Evolutionary conservation across 2,888 invertebrate species (phyloP), one percentile per base, ranked within the genome.

Genomic region (Mayetiola destructor): DNA sequence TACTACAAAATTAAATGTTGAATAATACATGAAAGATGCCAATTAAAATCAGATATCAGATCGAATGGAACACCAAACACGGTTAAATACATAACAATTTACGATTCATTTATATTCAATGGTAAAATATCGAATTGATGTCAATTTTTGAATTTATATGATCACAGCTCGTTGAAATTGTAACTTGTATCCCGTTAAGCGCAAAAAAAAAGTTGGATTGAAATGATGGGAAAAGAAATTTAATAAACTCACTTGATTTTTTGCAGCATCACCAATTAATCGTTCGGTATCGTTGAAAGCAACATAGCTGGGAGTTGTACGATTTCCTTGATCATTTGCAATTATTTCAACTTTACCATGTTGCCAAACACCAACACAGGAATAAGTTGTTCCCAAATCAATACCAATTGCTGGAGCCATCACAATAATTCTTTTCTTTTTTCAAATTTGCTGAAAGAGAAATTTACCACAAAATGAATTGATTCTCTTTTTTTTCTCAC

Each of bases 371-470:
- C 86, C 88, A 53, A 88, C 87, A 67, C 87, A 86, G 35, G 88
- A 89, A 71, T 88, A 90, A 8, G 90, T 91, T 36, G 90, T 91
- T 64, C 90, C 91, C 68, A 91, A 77, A 76, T 88, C 87, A 64
- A 88, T 91, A 64, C 86, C 86, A 65, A 86, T 76, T 63, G 81
- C 81, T 62, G 78, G 76, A 64, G 71, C 36, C 36, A 36, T 67
- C 66, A 77, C 70, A n/a, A 56, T 64, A 69, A 69, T 71, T 60
- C 62, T 64, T 48, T 21, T 30, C 59, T 30, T 21, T 9, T 32
- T 32, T 6, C 32, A 32, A 32, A 32, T 32, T 32, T 12, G 12
- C 12, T 6, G 12, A 32, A 32, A 32, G 12, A 32, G 6, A 32
- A 32, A 32, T 32, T 12, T 32, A 12, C 32, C 32, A 32, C 32